A percentile compares a stretch with the other conserved stretches of the same genome.
phyloP scores from a whole-genome alignment of 2,113 vertebrate species.

The Balaeniceps rex region DNA sequence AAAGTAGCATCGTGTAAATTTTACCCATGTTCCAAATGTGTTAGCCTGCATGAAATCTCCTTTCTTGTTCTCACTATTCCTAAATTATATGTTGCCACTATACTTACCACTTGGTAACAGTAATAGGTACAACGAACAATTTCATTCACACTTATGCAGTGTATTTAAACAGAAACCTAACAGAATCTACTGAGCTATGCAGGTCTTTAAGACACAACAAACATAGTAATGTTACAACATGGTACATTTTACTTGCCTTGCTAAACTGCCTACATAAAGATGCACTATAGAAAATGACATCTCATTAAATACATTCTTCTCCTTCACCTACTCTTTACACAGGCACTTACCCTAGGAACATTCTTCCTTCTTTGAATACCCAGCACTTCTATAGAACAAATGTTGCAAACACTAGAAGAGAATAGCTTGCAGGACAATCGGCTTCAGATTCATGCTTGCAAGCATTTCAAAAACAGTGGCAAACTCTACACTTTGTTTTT shows the following conservation, averaged over 20 bases:
- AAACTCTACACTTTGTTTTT: background rate
- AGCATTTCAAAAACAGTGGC: background rate
- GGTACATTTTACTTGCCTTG: background rate
- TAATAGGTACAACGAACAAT: background rate
- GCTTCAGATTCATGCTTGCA: background rate
- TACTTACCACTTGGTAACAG: background rate
- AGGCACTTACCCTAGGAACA: background rate
- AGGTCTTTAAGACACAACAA: background rate
- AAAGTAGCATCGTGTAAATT: background rate
- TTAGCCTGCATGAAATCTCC: background rate
- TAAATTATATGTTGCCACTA: background rate
- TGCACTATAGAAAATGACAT: background rate
- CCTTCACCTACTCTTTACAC: background rate
- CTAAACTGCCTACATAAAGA: background rate
- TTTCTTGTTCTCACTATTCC: background rate
- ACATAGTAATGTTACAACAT: background rate
- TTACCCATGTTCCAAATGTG: background rate
- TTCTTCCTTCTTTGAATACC: background rate
- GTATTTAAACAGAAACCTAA: background rate
- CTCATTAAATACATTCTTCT: background rate
- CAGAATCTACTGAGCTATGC: background rate
- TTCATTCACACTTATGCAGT: background rate
- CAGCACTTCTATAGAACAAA: background rate
- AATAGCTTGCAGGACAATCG: background rate
- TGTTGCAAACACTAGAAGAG: background rate